These are phyloP conservation scores for Polypterus senegalus DNA, from an alignment of 2,113 vertebrate species.

Conservation along the genomic window DNA sequence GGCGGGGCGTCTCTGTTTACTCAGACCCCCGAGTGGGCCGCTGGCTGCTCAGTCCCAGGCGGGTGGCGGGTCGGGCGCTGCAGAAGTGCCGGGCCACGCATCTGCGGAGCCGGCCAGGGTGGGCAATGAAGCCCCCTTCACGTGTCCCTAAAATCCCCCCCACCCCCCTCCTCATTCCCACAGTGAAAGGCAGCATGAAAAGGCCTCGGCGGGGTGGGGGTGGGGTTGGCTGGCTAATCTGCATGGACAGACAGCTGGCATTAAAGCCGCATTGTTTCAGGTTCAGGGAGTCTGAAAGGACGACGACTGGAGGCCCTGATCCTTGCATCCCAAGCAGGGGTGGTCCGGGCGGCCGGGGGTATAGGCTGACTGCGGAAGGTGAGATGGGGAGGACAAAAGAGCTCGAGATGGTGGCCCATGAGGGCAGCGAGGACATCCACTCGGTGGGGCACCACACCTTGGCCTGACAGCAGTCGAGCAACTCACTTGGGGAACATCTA, in stretches of 20 bases:
- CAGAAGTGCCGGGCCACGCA: no score
- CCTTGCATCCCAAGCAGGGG: conserved; percentile 49
- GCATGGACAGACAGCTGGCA: conserved; percentile 60
- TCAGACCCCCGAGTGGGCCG: background rate
- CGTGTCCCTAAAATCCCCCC: conserved; percentile 33
- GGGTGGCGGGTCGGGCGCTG: no score
- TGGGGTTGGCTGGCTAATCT: conserved; percentile 25
- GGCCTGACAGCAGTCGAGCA: no score
- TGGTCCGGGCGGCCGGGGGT: conserved; percentile 36
- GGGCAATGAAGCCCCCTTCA: background rate
- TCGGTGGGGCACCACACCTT: no score
- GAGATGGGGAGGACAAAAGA: no score
- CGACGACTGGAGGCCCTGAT: conserved; percentile 60
- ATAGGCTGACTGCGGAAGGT: background rate
- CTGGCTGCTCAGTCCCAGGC: background rate
- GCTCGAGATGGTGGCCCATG: no score
- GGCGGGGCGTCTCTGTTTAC: background rate
- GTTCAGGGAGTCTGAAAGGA: conserved; percentile 80
- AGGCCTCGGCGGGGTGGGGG: no score
- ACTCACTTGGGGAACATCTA: no score
- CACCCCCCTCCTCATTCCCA: conserved; percentile 9
- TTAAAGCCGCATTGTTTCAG: conserved; percentile 81
- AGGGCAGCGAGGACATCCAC: no score
- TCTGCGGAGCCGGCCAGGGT: no score
- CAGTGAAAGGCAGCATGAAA: conserved; percentile 14